phyloP scores from a whole-genome alignment of 2,113 vertebrate genomes.

The Tenrec ecaudatus region DNA sequence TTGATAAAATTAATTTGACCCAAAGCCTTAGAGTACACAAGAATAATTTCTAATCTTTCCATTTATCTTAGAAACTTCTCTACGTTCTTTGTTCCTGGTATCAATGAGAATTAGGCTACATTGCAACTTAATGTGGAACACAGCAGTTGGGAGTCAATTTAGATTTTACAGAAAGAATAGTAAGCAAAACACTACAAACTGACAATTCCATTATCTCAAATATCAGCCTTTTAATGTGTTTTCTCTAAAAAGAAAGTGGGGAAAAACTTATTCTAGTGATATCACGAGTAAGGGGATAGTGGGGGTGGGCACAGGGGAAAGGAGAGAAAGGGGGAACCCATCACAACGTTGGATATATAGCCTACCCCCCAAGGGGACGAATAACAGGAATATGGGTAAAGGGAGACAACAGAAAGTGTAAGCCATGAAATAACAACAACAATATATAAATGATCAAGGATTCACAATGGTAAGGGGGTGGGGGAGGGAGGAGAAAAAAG shows the following conservation, averaged over 20 bases:
- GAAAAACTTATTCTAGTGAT: too few species aligned
- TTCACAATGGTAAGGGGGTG: too few species aligned
- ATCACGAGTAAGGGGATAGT: too few species aligned
- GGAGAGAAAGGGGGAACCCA: too few species aligned
- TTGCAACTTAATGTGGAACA: background rate
- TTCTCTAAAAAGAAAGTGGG: background rate
- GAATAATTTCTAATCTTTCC: background rate
- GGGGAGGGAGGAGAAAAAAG: too few species aligned
- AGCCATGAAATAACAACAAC: too few species aligned
- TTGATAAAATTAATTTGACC: background rate
- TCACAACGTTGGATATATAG: too few species aligned
- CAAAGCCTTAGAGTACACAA: background rate
- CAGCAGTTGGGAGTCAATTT: background rate
- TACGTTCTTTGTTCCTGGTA: background rate
- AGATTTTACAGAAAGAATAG: background rate
- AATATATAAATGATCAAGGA: too few species aligned
- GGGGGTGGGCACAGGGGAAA: too few species aligned
- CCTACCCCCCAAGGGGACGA: too few species aligned
- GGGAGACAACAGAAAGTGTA: too few species aligned
- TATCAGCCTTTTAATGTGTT: background rate
- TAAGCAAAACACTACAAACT: background rate
- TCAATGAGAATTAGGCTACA: background rate
- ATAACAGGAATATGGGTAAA: too few species aligned
- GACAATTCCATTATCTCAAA: background rate
- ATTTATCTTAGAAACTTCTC: conserved; percentile 19